A percentile compares a stretch with the other conserved stretches of the same genome.
These are phyloP conservation scores for Siphonodentalium dalli DNA, from an alignment of 2,888 invertebrate genomes.

Conservation along the genomic window DNA sequence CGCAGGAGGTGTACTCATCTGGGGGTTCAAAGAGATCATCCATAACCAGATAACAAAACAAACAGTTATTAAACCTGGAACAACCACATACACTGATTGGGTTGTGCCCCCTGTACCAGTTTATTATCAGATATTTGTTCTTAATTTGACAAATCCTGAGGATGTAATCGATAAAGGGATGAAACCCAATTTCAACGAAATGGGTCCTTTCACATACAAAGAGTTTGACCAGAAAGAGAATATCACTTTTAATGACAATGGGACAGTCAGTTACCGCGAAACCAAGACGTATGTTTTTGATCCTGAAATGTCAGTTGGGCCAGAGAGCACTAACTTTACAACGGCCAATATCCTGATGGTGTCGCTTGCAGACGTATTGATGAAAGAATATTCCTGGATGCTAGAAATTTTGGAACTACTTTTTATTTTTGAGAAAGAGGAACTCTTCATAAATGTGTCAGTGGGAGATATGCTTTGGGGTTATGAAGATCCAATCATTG, in stretches of 20 bases:
- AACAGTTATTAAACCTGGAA: too few relatives aligned
- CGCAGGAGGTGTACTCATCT: too few relatives aligned
- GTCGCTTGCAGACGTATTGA: constrained; percentile 44
- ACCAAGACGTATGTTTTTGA: constrained; percentile 77
- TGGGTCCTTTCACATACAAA: constrained; percentile 35
- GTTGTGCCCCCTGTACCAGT: constrained; percentile 70
- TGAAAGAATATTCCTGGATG: constrained; percentile 30
- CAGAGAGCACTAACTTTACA: constrained; percentile 76
- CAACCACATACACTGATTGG: constrained; percentile 80
- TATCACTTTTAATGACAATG: constrained; percentile 70
- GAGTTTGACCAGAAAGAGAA: constrained; percentile 69
- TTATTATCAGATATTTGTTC: constrained; percentile 52
- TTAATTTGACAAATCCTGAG: constrained; percentile 49
- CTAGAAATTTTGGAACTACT: constrained; percentile 31
- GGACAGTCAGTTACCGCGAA: constrained; percentile 76
- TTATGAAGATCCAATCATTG: constrained; percentile 45
- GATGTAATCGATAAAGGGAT: constrained; percentile 33
- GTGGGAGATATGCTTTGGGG: constrained; percentile 52
- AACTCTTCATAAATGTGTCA: constrained; percentile 36
- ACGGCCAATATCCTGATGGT: constrained; percentile 80
- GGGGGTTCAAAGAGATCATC: too few relatives aligned
- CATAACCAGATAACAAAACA: too few relatives aligned
- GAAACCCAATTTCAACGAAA: constrained; percentile 25
- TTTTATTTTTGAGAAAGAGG: constrained; percentile 28
- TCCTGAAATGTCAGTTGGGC: constrained; percentile 72